phyloP scores from a whole-genome alignment of 2,888 invertebrate genomes.

The Mimachlamys varia region DNA sequence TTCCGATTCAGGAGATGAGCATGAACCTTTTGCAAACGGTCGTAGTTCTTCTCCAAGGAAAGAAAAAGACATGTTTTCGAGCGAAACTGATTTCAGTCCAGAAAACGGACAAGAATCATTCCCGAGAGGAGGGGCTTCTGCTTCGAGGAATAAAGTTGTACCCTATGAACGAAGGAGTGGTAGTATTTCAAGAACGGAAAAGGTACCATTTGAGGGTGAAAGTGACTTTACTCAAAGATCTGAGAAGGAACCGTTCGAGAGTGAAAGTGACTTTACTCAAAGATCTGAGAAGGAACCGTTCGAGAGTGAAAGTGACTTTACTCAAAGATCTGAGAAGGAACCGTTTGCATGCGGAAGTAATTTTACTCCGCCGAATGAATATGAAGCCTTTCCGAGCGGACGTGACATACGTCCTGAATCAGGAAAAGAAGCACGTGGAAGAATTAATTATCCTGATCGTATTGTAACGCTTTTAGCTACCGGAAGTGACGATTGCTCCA shows the following conservation, averaged over 20 bases:
- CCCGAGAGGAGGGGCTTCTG: no score
- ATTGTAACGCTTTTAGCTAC: not conserved
- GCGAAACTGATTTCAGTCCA: not conserved
- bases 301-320: not conserved
- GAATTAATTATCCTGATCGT: not conserved
- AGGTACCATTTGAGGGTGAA: not conserved
- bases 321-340: not conserved
- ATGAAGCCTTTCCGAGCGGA: not conserved
- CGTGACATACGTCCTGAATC: not conserved
- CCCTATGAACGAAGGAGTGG: no score
- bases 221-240: not conserved
- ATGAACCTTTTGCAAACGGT: no score
- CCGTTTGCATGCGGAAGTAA: not conserved
- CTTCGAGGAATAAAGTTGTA: no score
- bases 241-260: not conserved
- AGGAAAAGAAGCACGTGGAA: not conserved
- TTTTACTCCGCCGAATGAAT: not conserved
- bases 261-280: not conserved
- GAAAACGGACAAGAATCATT: not conserved
- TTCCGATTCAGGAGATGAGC: not conserved
- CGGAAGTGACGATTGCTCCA: conserved; percentile 14
- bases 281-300: not conserved
- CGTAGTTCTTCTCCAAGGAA: not conserved
- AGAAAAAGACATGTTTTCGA: not conserved
- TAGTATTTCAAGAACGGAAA: no score